These are phyloP conservation scores for Diarsia dahlii DNA, from an alignment of 2,888 invertebrate genomes.

Conservation along the genomic window DNA sequence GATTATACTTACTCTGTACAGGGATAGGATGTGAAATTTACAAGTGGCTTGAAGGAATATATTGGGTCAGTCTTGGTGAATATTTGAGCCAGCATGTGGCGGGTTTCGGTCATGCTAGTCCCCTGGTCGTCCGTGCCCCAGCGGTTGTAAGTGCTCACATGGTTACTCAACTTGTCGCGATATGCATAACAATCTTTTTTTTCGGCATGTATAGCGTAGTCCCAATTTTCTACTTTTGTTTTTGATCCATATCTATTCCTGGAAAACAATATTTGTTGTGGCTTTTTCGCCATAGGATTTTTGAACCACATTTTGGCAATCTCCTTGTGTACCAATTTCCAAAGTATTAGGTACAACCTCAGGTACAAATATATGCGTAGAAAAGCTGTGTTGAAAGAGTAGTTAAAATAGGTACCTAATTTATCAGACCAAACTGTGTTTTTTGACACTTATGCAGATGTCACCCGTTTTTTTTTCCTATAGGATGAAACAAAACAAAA, in stretches of 20 bases:
- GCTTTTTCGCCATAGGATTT: constrained; percentile 83
- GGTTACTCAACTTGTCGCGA: constrained; percentile 84
- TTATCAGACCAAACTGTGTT: too few species aligned
- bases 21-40: constrained; percentile 87
- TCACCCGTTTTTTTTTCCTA: not conserved
- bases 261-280: constrained; percentile 86
- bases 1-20: constrained; percentile 83
- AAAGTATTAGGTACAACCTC: not conserved
- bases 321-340: not conserved
- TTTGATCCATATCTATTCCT: constrained; percentile 83
- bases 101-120: constrained; percentile 84
- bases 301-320: constrained; percentile 76
- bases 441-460: not conserved
- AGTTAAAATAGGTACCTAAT: too few species aligned
- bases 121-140: constrained; percentile 84
- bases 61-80: constrained; percentile 83
- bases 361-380: not conserved
- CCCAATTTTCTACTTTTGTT: constrained; percentile 88
- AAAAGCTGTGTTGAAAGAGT: constrained; percentile 8
- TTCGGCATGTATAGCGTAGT: constrained; percentile 80
- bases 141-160: constrained; percentile 86
- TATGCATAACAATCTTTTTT: constrained; percentile 89
- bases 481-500: not conserved
- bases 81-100: constrained; percentile 86
- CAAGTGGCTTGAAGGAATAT: constrained; percentile 85